Evolutionary conservation across 2,113 vertebrate species (phyloP).

Genomic region (Prunella himalayana): DNA sequence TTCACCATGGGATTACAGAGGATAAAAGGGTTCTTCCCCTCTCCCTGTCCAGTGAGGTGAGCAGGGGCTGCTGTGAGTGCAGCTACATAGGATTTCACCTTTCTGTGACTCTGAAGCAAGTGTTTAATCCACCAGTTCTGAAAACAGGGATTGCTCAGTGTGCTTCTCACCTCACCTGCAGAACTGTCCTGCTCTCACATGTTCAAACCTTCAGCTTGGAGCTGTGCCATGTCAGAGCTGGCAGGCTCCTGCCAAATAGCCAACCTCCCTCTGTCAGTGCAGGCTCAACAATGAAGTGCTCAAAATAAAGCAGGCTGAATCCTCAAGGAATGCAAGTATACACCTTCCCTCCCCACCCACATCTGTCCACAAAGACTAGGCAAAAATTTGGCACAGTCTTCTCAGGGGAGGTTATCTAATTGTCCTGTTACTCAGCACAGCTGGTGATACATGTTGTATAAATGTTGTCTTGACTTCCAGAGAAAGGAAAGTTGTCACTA

Average conservation of each 20-base stretch:
- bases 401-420: not conserved
- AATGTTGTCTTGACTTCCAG: not conserved
- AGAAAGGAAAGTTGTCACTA: not conserved
- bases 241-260: not conserved
- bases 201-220: not conserved
- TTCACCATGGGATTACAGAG: not conserved
- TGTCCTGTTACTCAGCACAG: not conserved
- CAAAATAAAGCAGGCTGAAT: not conserved
- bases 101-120: not conserved
- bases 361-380: not conserved
- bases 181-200: rapidly evolving
- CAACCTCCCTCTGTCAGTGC: rapidly evolving
- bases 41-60: not conserved
- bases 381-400: not conserved
- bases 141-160: rapidly evolving
- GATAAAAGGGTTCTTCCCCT: not conserved
- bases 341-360: not conserved
- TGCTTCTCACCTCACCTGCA: not conserved
- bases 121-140: not conserved
- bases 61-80: not conserved
- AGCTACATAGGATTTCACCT: not conserved
- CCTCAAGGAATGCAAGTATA: not conserved
- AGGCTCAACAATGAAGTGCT: not conserved
- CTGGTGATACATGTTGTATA: not conserved
- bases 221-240: not conserved